Conservation (phyloP, 2,113 vertebrate species). For the Cinclus cinclus region DNA sequence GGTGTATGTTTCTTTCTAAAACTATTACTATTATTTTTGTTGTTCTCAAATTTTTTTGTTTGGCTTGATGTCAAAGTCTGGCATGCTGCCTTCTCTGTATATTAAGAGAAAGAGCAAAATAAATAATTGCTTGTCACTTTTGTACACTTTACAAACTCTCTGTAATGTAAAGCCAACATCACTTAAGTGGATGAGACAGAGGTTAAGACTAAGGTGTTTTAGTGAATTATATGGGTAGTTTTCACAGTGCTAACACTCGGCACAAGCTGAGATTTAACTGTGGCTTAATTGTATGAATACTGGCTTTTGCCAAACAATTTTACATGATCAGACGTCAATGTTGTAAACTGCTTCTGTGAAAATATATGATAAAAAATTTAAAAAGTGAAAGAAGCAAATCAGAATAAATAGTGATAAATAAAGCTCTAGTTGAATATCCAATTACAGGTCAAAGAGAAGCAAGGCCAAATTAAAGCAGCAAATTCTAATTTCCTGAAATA, state of each 20-base stretch:
- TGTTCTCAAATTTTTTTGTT: background rate
- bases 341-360: background rate
- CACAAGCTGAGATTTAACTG: background rate
- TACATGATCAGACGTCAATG: background rate
- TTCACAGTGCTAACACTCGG: background rate
- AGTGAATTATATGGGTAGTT: background rate
- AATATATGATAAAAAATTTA: background rate
- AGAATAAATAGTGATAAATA: background rate
- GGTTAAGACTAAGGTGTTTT: background rate
- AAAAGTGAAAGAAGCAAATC: background rate
- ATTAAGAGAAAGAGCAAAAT: background rate
- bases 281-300: background rate
- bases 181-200: background rate
- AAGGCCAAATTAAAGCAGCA: background rate
- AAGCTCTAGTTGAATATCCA: background rate
- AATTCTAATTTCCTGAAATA: background rate
- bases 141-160: background rate
- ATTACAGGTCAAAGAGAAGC: background rate
- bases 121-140: background rate
- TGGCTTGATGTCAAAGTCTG: background rate
- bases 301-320: background rate
- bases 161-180: background rate
- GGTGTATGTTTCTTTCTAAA: background rate
- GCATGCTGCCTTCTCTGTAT: background rate
- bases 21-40: background rate